These are phyloP conservation scores for Orthonevra nobilis DNA, from an alignment of 2,888 invertebrate species.

Conservation along the genomic window DNA sequence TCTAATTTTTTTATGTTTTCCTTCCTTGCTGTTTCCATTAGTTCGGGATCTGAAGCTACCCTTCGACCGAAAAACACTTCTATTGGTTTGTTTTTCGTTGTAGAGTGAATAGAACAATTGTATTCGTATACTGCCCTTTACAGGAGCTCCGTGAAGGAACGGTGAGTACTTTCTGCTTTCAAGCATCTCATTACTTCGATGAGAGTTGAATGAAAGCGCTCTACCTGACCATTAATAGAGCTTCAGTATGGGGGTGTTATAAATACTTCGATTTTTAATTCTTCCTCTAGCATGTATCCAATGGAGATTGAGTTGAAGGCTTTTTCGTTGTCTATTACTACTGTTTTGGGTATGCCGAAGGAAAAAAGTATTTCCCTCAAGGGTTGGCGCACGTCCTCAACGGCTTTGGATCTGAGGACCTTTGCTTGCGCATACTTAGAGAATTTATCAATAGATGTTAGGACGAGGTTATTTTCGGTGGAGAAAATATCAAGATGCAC, in stretches of 20 bases:
- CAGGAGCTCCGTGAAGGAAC: constrained; percentile 55
- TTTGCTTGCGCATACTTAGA: constrained; percentile 19
- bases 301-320: constrained; percentile 39
- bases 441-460: constrained; percentile 51
- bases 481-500: constrained; percentile 50
- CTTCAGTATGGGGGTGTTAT: constrained; percentile 27
- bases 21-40: constrained; percentile 48
- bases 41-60: constrained; percentile 36
- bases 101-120: constrained; percentile 44
- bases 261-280: constrained; percentile 17
- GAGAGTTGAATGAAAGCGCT: constrained; percentile 68
- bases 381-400: constrained; percentile 13
- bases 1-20: constrained; percentile 53
- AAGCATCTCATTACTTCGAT: constrained; percentile 65
- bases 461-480: constrained; percentile 31
- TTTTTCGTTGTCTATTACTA: constrained; percentile 41
- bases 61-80: constrained; percentile 55
- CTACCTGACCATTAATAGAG: constrained; percentile 54
- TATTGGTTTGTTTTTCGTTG: constrained; percentile 54
- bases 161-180: constrained; percentile 12
- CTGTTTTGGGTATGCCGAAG: constrained; percentile 13
- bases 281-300: constrained; percentile 34
- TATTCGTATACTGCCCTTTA: constrained; percentile 54
- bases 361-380: constrained; percentile 18
- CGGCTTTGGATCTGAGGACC: constrained; percentile 13